Base-by-base conservation (phyloP, 2,888 invertebrate species). In the Acrocyrtus sp. region DNA sequence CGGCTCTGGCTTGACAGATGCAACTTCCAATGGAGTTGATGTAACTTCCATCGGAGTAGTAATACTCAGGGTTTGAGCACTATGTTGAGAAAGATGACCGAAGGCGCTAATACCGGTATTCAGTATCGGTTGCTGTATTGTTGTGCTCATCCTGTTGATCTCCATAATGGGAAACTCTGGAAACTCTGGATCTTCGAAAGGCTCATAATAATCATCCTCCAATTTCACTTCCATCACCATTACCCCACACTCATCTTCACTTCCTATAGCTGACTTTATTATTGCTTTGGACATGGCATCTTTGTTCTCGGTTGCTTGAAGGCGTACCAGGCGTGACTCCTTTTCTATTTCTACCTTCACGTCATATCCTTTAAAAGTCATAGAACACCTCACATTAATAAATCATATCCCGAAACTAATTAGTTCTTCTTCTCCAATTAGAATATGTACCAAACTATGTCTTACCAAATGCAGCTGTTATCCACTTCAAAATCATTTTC, bases 221-320 rank as follows among this genome's bases (percentile, higher is more conserved):
- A 68, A n/a, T 10, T 60, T 68, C 26, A 60, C 39, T 39, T 68
- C 68, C 68, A 68, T 68, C n/a, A 60, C 45, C 68, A 68, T 68
- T 27, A 41, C 39, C 19, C 48, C 60, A 12, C 39, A 15, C 4
- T 24, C 43, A 10, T 48, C 56, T 8, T 8, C 65, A 10, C 54
- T 34, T 22, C 27, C 47, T 3, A 45, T 2, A 8, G 43, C 68
- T 6, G 60, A n/a, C 22, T 60, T 68, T 2, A 68, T 51, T 15
- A 60, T 21, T 0, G 76, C 74, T n/a, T 48, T 63, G 15, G 48
- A 22, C 29, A 67, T 50, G 3, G 60, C 72, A n/a, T 66, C 65
- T 47, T 72, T 74, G 21, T 74, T 72, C 29, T 76, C 76, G 3
- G 53, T 65, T 3, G 70, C 76, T 50, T 76, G 53, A 19, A 76